phyloP scores from a whole-genome alignment of 2,113 vertebrate genomes.

The Leucoraja erinaceus region DNA sequence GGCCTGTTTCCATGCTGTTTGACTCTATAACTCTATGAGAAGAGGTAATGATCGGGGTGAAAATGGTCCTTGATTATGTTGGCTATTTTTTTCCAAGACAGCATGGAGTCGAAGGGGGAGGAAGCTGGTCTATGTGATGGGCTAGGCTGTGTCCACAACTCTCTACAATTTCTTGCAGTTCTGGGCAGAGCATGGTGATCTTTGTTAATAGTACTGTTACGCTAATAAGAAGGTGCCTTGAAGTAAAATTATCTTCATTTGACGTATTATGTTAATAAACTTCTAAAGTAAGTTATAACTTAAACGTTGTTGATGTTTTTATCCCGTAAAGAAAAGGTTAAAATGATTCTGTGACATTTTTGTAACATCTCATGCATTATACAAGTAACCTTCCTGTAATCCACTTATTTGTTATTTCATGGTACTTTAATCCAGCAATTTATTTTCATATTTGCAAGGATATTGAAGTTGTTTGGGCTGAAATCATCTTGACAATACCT shows the following conservation, averaged over 20 bases:
- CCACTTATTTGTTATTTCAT: not conserved
- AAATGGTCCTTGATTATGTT: too few relatives aligned
- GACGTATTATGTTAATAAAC: not conserved
- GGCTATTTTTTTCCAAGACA: too few relatives aligned
- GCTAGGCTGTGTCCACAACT: too few relatives aligned
- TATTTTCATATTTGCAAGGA: not conserved
- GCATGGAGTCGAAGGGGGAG: too few relatives aligned
- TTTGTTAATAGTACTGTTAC: not conserved
- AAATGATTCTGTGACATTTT: not conserved
- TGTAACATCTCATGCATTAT: not conserved
- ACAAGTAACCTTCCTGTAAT: not conserved
- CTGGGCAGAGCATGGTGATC: not conserved
- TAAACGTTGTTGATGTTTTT: not conserved
- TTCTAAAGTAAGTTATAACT: not conserved
- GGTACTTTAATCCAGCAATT: not conserved
- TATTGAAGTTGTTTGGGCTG: not conserved
- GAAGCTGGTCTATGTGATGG: too few relatives aligned
- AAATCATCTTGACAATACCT: not conserved
- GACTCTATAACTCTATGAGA: too few relatives aligned
- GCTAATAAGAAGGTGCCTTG: not conserved
- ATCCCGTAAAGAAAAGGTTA: not conserved
- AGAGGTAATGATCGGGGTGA: too few relatives aligned
- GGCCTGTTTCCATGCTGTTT: too few relatives aligned
- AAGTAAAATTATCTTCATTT: not conserved
- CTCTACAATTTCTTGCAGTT: too few relatives aligned